A percentile compares a stretch with the other conserved stretches of the same genome.
phyloP scores from a whole-genome alignment of 2,888 invertebrate species.

The Lampropteryx suffumata region DNA sequence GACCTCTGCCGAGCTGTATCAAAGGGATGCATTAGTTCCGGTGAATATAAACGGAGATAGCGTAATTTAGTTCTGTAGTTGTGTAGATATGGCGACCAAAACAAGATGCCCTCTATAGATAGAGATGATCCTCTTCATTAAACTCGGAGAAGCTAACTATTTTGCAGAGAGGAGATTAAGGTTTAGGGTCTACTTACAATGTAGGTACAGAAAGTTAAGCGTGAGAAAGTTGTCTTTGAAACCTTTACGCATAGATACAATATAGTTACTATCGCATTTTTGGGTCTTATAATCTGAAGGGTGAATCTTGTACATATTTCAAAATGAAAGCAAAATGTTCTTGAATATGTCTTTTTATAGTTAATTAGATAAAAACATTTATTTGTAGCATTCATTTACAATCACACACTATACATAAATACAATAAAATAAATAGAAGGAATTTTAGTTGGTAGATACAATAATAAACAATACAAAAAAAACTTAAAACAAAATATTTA shows the following conservation, averaged over 20 bases:
- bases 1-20: slow-evolving; percentile 1
- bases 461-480: no score
- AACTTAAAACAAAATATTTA: no score
- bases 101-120: slow-evolving; percentile 25
- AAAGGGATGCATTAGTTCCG: slow-evolving; percentile 27
- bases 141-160: slow-evolving; percentile 22
- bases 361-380: no score
- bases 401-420: no score
- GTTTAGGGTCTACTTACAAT: slow-evolving; percentile 11
- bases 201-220: neutral
- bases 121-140: slow-evolving; percentile 27
- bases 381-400: no score
- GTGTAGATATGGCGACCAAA: slow-evolving; percentile 21
- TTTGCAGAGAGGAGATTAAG: slow-evolving; percentile 18
- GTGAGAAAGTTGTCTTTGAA: slow-evolving; percentile 10
- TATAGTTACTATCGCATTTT: no score
- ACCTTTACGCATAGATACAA: no score
- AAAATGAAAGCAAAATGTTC: no score
- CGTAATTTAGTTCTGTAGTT: slow-evolving; percentile 24
- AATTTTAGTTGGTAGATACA: no score
- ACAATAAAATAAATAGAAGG: no score
- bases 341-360: no score
- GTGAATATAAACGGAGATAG: slow-evolving; percentile 27
- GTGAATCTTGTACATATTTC: no score
- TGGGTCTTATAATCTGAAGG: slow-evolving; percentile 6